Percentiles rank a stretch among this genome's conserved stretches.
Evolutionary conservation across 2,113 vertebrate species (phyloP).

Genomic region (Pogona vitticeps): DNA sequence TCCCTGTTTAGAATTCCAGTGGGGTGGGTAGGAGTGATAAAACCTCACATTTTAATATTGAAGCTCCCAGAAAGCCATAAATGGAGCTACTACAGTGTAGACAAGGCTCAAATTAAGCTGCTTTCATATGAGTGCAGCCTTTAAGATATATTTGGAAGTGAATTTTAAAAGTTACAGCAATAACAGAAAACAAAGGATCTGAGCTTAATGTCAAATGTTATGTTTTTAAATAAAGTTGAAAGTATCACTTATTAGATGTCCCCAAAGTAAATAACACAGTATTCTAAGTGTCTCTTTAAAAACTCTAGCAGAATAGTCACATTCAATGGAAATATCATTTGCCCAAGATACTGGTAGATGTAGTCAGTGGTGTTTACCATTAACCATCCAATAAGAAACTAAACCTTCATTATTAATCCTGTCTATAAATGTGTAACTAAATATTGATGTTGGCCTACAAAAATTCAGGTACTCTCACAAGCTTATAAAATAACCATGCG

Average conservation of each 20-base stretch:
- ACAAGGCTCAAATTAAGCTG: constrained; percentile 69
- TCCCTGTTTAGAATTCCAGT: constrained; percentile 74
- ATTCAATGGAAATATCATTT: constrained; percentile 36
- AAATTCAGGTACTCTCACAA: constrained; percentile 15
- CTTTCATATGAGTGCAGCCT: constrained; percentile 62
- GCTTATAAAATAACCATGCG: neutral
- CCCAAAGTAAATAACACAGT: constrained; percentile 43
- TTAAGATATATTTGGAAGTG: constrained; percentile 39
- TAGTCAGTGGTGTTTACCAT: constrained; percentile 36
- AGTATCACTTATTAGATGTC: constrained; percentile 55
- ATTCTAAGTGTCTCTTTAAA: constrained; percentile 48
- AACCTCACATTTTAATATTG: constrained; percentile 38
- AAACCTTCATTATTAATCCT: constrained; percentile 15
- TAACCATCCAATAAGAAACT: constrained; percentile 42
- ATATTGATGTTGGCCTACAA: neutral
- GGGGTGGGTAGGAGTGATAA: constrained; percentile 37
- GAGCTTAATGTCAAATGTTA: constrained; percentile 57
- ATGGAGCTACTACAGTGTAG: constrained; percentile 60
- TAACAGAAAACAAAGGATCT: constrained; percentile 52
- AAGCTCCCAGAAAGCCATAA: constrained; percentile 57
- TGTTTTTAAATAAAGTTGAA: constrained; percentile 38
- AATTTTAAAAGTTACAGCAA: constrained; percentile 62
- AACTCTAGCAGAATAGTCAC: constrained; percentile 41
- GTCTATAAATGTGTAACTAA: neutral
- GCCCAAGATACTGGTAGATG: constrained; percentile 40